These are phyloP conservation scores for Desmodus rotundus DNA, from an alignment of 2,113 vertebrate genomes.

Conservation along the genomic window DNA sequence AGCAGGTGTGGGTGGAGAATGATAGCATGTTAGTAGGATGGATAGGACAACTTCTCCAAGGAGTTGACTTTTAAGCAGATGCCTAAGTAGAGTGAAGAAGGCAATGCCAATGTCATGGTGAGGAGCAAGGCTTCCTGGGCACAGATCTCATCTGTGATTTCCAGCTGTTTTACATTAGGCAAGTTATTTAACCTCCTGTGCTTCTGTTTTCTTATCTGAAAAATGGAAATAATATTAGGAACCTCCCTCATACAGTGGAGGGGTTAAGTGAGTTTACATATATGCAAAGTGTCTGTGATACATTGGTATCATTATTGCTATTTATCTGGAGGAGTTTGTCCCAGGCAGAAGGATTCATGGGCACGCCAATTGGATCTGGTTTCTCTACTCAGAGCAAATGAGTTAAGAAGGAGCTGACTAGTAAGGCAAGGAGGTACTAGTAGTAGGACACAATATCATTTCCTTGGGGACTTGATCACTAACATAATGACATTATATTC, in stretches of 20 bases:
- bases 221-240: not conserved
- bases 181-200: not conserved
- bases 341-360: not conserved
- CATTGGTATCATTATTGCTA: not conserved
- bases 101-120: not conserved
- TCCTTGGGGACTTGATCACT: fast-evolving
- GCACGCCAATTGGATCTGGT: not conserved
- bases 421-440: fast-evolving
- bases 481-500: not conserved
- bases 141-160: not conserved
- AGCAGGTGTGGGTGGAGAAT: not conserved
- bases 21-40: not conserved
- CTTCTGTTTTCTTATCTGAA: not conserved
- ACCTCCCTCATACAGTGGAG: not conserved
- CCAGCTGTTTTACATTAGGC: not conserved
- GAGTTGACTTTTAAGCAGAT: not conserved
- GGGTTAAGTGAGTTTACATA: not conserved
- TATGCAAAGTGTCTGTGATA: not conserved
- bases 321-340: not conserved
- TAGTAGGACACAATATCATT: fast-evolving
- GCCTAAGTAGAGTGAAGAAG: not conserved
- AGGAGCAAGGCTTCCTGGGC: not conserved
- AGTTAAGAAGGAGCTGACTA: not conserved
- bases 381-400: not conserved
- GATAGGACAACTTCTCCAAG: not conserved